Base-by-base conservation (phyloP, 2,113 vertebrate species). In the Lamprologus sp. region DNA sequence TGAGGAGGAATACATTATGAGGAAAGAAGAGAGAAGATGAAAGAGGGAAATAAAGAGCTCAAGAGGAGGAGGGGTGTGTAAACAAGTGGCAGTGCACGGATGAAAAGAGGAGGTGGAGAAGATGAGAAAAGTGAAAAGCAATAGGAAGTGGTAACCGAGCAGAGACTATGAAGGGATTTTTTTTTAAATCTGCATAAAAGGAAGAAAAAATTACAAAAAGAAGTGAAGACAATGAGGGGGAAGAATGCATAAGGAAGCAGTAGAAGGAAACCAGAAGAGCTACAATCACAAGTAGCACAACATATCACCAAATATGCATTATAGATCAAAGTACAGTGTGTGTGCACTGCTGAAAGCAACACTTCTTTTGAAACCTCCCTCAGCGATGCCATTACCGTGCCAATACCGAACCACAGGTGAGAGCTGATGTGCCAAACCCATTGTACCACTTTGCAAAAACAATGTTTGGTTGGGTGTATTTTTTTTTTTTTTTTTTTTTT, bases 1-100 rank as follows among this genome's bases (percentile, higher is more conserved):
- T 82, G 87, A 90, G 88, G 88, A 92, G 93, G 91, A 95, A 93
- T 93, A 93, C 91, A 94, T 95, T 94, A 95, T 81, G 84, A 91
- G 73, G 89, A 85, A 73, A 88, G 73, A 82, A 3, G 37, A 81
- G 84, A 58, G 79, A 84, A 93, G 92, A 93, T 93, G 89, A 91
- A 93, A 93, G 87, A 51, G 60, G 11, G 26, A 81, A 88, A 79
- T 83, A 70, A 87, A 90, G 83, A 89, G 79, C 89, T 93, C 89
- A 87, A 79, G 89, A 82, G 56, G 81, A 53, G 49, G 81, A 12
- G 26, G 45, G 14, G 37, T 17, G 42, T 31, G 86, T 92, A 89
- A 95, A 95, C 84, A 93, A 91, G 89, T 85, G 83, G 87, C 81
- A 85, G 45, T 51, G 45, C 15, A 73, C 13, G 51, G 81, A 88